Evolutionary conservation across 2,797 vertebrate genomes (phyloP), one percentile per base, ranked within the genome.

Genomic region (Potorous gilbertii): DNA sequence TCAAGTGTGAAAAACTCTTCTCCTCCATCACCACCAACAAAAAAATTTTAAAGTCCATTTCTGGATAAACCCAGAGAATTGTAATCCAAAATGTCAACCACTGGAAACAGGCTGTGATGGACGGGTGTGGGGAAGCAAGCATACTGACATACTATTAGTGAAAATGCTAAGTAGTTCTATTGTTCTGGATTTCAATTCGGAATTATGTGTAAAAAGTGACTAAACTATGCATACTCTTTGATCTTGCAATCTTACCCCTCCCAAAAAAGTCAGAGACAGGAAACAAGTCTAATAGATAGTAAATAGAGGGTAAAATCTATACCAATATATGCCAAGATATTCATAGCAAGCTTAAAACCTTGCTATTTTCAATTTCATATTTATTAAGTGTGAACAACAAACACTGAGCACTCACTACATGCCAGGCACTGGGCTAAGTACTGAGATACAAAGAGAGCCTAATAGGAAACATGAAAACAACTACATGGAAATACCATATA

Each of bases 11-110:
- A 94, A 46, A 55, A 92, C 6, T 66, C 29, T 95, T 87, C 34
- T 94, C 95, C 55, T 55, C 40, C 5, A 11, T 81, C 74, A 10
- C 55, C 94, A 94, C 11, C 21, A 21, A 24, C 21, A 91, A 94
- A 40, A 56, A 90, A 94, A 93, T 27, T 31, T 66, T 40, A 54
- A 91, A 94, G 81, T 90, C 92, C 27, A 94, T 74, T 81, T 93
- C 24, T 94, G 40, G 1, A 93, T 52, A 96, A 92, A 3, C 40
- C 27, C 2, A 93, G 4, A 16, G 59, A 93, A 55, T 55, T 93
- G 46, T 5, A 81, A 93, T 94, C 9, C 16, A 94, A 96, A 94
- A 55, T 96, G 59, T 93, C 92, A 93, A 40, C 27, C 24, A 27
- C 40, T 87, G 21, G 40, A 10, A 27, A 50, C 40, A 87, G 40